Conservation (phyloP, 2,888 invertebrate species). For the Strigamia crassipes region DNA sequence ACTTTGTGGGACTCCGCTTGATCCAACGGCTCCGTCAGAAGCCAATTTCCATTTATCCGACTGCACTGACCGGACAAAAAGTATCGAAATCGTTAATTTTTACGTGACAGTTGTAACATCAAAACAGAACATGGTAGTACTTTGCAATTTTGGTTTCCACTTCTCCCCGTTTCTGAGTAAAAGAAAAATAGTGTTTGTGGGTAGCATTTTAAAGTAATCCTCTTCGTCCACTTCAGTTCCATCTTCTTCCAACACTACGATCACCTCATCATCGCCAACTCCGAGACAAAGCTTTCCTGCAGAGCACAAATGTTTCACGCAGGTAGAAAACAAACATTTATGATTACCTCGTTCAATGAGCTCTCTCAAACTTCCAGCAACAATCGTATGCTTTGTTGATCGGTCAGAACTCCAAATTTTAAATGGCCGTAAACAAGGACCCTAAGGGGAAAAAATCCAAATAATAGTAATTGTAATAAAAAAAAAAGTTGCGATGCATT, state of each 20-base stretch:
- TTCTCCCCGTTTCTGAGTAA: constrained; percentile 86
- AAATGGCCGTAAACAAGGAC: constrained; percentile 46
- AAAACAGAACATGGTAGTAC: constrained; percentile 13
- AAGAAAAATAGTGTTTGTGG: constrained; percentile 86
- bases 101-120: background rate
- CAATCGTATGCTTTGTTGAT: constrained; percentile 44
- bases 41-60: constrained; percentile 39
- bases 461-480: background rate
- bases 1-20: background rate
- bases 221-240: constrained; percentile 96
- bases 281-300: constrained; percentile 46
- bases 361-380: constrained; percentile 46
- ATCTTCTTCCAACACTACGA: constrained; percentile 87
- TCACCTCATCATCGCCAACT: constrained; percentile 72
- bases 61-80: constrained; percentile 46
- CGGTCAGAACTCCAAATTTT: constrained; percentile 45
- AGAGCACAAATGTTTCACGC: background rate
- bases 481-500: background rate
- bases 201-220: constrained; percentile 82
- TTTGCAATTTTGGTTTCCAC: constrained; percentile 73
- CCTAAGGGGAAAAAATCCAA: constrained; percentile 15
- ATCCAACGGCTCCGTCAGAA: constrained; percentile 26
- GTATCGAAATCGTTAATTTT: background rate
- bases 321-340: background rate
- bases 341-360: constrained; percentile 46